Conservation (phyloP, 2,797 vertebrate genomes). For the Acropternis orthonyx region DNA sequence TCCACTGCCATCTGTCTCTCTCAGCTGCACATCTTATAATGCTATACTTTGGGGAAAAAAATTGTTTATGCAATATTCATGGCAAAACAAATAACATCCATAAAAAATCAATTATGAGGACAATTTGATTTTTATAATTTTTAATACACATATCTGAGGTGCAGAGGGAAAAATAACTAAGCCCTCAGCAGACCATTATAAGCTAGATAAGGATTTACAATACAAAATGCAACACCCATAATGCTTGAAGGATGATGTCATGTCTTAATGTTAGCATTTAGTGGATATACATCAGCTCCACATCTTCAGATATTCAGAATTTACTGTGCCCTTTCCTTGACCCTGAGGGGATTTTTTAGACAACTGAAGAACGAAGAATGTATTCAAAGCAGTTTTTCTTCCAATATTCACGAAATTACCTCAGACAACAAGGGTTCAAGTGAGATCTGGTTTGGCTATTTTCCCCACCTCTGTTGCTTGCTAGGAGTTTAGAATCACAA, state of each 20-base stretch:
- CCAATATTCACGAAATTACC: slow-evolving; percentile 18
- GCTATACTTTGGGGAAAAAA: background rate
- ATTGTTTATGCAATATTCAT: slow-evolving; percentile 46
- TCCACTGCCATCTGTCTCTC: background rate
- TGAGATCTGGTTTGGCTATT: slow-evolving; percentile 18
- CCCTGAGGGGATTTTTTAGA: slow-evolving; percentile 5
- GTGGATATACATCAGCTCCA: slow-evolving; percentile 67
- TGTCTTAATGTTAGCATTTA: slow-evolving; percentile 71
- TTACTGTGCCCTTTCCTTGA: slow-evolving; percentile 67
- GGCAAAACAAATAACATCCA: slow-evolving; percentile 25
- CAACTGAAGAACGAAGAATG: slow-evolving; percentile 47
- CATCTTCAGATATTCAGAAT: slow-evolving; percentile 72
- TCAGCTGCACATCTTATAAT: background rate
- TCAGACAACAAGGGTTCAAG: slow-evolving; percentile 48
- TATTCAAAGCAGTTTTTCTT: slow-evolving; percentile 71
- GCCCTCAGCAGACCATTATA: background rate
- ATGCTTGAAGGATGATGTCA: slow-evolving; percentile 70
- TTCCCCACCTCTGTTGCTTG: background rate
- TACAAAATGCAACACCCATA: slow-evolving; percentile 58
- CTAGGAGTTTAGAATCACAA: background rate
- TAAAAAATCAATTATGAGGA: slow-evolving; percentile 59
- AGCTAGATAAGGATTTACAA: slow-evolving; percentile 63
- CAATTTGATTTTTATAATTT: slow-evolving; percentile 45
- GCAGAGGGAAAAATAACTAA: slow-evolving; percentile 12
- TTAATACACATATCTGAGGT: slow-evolving; percentile 39